Evolutionary conservation across 2,797 vertebrate genomes (phyloP).

Genomic region (Coregonus sp.): DNA sequence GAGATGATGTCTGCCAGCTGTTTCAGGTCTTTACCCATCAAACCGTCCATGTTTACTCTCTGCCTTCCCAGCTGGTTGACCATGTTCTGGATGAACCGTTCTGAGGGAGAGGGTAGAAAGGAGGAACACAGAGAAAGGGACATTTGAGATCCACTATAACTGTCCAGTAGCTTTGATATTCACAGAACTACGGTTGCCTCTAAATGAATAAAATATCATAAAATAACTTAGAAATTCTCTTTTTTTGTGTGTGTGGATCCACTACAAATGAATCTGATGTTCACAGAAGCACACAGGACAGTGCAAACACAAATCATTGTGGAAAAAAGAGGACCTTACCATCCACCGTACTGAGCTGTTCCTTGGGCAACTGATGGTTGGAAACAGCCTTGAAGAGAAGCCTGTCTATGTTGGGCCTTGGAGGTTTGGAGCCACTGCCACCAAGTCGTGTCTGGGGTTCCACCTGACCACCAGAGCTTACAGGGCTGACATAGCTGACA

Average conservation of each 20-base stretch:
- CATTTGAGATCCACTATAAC: background rate
- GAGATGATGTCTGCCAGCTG: constrained; percentile 78
- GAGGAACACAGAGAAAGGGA: background rate
- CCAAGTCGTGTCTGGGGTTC: constrained; percentile 45
- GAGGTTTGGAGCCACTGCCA: constrained; percentile 51
- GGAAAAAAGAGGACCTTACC: constrained; percentile 72
- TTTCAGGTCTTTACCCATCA: constrained; percentile 78
- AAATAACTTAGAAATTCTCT: too few species aligned
- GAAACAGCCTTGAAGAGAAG: constrained; percentile 66
- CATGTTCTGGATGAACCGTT: constrained; percentile 79
- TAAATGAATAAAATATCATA: too few species aligned
- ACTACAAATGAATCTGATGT: background rate
- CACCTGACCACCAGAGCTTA: constrained; percentile 43
- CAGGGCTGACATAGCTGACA: constrained; percentile 52
- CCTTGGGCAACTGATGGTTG: constrained; percentile 54
- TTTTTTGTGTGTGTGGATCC: background rate
- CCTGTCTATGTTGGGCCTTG: constrained; percentile 64
- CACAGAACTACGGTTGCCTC: too few species aligned
- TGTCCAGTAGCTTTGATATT: too few species aligned
- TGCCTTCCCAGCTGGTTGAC: constrained; percentile 81
- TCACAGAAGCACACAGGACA: background rate
- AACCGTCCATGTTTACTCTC: constrained; percentile 72
- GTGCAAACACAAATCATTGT: background rate
- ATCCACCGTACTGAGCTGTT: constrained; percentile 71
- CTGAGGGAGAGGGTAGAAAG: constrained; percentile 62